Percentiles rank a stretch among this genome's conserved stretches.
Evolutionary conservation across 2,797 vertebrate genomes (phyloP).

Genomic region (Notolabrus celidotus): DNA sequence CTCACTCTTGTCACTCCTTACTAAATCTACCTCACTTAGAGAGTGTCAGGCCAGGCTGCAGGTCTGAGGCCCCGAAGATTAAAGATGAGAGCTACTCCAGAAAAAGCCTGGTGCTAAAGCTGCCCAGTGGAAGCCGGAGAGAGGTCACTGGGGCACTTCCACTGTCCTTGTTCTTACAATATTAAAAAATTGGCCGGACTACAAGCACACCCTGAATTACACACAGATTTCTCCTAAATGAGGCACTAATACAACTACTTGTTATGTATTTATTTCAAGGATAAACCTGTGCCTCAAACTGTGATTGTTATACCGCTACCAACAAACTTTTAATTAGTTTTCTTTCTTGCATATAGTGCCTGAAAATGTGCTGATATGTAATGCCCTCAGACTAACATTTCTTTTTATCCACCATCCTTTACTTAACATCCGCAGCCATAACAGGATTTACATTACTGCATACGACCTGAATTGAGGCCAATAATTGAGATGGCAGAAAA

Average conservation of each 20-base stretch:
- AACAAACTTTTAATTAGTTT: constrained; percentile 75
- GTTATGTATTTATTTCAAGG: constrained; percentile 33
- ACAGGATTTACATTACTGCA: constrained; percentile 66
- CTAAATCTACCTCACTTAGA: constrained; percentile 72
- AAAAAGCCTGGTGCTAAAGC: constrained; percentile 42
- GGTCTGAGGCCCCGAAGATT: constrained; percentile 59
- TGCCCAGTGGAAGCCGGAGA: constrained; percentile 37
- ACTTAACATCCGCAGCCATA: constrained; percentile 68
- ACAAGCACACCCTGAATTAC: constrained; percentile 31
- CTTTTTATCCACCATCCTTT: constrained; percentile 61
- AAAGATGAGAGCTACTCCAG: constrained; percentile 65
- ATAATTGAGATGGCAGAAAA: constrained; percentile 22
- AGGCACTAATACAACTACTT: constrained; percentile 30
- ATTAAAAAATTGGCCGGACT: constrained; percentile 14
- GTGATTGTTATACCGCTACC: constrained; percentile 11
- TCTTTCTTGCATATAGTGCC: constrained; percentile 55
- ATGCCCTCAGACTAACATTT: constrained; percentile 64
- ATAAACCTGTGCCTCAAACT: constrained; percentile 32
- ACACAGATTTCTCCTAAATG: constrained; percentile 35
- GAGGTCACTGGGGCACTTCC: constrained; percentile 45
- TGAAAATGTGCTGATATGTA: constrained; percentile 72
- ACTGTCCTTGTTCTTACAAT: constrained; percentile 23
- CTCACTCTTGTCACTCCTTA: constrained; percentile 58
- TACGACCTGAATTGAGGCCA: constrained; percentile 64
- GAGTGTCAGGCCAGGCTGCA: constrained; percentile 45